These are phyloP conservation scores for Dasysyrphus albostriatus DNA, from an alignment of 2,888 invertebrate species.

Conservation along the genomic window DNA sequence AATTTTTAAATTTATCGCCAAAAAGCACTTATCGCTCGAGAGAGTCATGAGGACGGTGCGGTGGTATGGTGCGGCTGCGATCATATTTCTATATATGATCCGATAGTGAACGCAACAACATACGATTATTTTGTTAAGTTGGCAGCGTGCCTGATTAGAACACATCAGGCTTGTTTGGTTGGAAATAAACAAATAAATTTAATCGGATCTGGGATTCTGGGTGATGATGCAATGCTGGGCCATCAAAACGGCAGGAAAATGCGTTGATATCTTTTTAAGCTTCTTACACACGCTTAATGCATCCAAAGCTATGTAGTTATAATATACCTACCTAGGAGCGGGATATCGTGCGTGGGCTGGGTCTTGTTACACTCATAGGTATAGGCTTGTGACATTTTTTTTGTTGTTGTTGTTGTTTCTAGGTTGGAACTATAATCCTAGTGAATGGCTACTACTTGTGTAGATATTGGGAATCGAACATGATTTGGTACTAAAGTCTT, in stretches of 20 bases:
- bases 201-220: constrained; percentile 25
- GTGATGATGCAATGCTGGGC: constrained; percentile 45
- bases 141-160: constrained; percentile 49
- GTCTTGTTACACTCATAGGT: not conserved
- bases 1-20: constrained; percentile 66
- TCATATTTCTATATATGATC: constrained; percentile 8
- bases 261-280: constrained; percentile 43
- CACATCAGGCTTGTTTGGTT: constrained; percentile 9
- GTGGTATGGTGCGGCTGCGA: not conserved
- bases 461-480: constrained; percentile 33
- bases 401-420: constrained; percentile 15
- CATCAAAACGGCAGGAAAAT: constrained; percentile 42
- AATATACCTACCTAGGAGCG: not conserved
- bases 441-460: constrained; percentile 14
- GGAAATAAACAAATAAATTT: constrained; percentile 39
- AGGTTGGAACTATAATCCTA: constrained; percentile 38
- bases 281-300: constrained; percentile 58
- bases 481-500: constrained; percentile 49
- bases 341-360: constrained; percentile 45
- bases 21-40: constrained; percentile 63
- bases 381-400: constrained; percentile 28
- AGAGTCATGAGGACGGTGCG: no score
- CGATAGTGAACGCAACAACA: constrained; percentile 35
- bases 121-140: constrained; percentile 43
- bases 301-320: constrained; percentile 18